These are phyloP conservation scores for Acrossocheilus wenchowensis DNA, from an alignment of 2,797 vertebrate species.

Conservation along the genomic window DNA sequence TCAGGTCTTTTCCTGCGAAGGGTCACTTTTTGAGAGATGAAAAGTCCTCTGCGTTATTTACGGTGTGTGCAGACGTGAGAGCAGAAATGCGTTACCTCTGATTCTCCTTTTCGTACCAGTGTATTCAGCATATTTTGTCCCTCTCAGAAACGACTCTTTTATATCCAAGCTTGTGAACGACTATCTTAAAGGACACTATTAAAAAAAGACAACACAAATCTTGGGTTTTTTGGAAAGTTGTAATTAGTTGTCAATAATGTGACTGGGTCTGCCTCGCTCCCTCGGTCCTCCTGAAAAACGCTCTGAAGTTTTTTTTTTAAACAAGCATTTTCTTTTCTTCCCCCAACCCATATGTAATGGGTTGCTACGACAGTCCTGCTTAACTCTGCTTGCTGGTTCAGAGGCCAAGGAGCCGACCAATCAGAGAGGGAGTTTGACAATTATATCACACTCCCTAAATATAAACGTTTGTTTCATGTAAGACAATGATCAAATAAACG, in stretches of 20 bases:
- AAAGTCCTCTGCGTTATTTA: conserved; percentile 66
- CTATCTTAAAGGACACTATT: conserved; percentile 66
- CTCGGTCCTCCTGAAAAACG: conserved; percentile 21
- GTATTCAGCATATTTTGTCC: conserved; percentile 56
- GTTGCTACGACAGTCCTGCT: conserved; percentile 58
- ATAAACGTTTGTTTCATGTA: conserved; percentile 68
- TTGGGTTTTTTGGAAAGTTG: conserved; percentile 23
- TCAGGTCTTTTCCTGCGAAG: conserved; percentile 58
- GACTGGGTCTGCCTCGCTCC: conserved; percentile 18
- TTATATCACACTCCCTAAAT: conserved; percentile 58
- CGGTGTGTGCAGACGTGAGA: conserved; percentile 35
- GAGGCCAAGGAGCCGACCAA: conserved; percentile 54
- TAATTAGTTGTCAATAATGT: conserved; percentile 20
- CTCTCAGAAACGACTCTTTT: conserved; percentile 59
- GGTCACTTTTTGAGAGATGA: conserved; percentile 67
- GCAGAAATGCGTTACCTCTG: conserved; percentile 64
- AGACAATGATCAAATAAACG: conserved; percentile 64
- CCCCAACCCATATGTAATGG: conserved; percentile 40
- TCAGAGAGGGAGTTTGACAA: conserved; percentile 46
- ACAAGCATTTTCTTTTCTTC: conserved; percentile 11
- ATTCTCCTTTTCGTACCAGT: conserved; percentile 58
- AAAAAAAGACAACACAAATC: conserved; percentile 9
- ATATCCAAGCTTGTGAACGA: conserved; percentile 47
- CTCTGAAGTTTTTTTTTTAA: conserved; percentile 40
- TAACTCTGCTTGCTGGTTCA: conserved; percentile 8